Evolutionary conservation across 2,113 vertebrate species (phyloP), one percentile per base, ranked within the genome.

Genomic region (Miniopterus natalensis): DNA sequence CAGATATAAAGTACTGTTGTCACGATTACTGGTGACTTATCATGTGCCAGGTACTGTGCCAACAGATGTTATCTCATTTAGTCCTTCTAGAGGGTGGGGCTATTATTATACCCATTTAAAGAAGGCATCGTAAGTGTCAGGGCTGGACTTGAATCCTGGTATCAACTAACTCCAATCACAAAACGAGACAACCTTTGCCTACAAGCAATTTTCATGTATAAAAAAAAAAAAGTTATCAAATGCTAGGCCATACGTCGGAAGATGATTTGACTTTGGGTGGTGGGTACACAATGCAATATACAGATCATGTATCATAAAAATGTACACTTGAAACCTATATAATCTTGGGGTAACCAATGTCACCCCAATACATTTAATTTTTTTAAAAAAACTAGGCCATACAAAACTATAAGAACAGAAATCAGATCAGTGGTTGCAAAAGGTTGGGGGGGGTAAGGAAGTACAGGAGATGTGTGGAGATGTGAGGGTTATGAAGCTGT

Each of bases 331-430:
- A 68, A 36, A 68, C 65, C 65, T 18, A n/a, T 68, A 66, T 51
- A 51, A 51, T 66, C 65, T 66, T 66, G 36, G 36, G 18, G 7
- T 36, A 68, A 68, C 65, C n/a, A 36, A 36, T 36, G n/a, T 68
- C n/a, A 6, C 15, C n/a, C 65, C 17, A 9, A 68, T 68, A 68
- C 18, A 68, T 68, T 68, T 36, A 36, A 68, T 68, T 20, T 1
- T 36, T 17, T 36, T 31, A 57, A n/a, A n/a, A 63, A 80, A 77
- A 11, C n/a, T 5, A 78, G 75, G 55, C 8, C 25, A 63, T 12
- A 42, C 15, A n/a, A 59, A 91, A 85, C 31, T 36, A 4, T 23
- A 55, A n/a, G 21, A 36, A 12, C 18, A 95, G 83, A 96, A 96
- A 86, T 42, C 36, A 80, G 55, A 20, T 53, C 45, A 21, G n/a